phyloP scores from a whole-genome alignment of 2,797 vertebrate species.

The Pteronotus mesoamericanus region DNA sequence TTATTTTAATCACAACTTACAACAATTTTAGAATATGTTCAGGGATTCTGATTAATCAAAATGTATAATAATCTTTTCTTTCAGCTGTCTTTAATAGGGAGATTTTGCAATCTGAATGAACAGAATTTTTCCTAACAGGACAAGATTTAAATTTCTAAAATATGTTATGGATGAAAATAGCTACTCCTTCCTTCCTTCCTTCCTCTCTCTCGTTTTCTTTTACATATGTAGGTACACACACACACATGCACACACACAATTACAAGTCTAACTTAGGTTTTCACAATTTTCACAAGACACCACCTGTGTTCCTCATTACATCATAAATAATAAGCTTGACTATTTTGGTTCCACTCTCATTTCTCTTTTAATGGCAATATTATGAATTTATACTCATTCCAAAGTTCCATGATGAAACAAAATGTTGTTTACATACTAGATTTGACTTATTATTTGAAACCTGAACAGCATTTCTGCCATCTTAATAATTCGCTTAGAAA shows the following conservation, averaged over 20 bases:
- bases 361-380: not conserved
- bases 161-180: not conserved
- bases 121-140: not conserved
- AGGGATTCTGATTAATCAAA: conserved; percentile 38
- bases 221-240: not conserved
- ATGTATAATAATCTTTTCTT: conserved; percentile 42
- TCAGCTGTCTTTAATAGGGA: not conserved
- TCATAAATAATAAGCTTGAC: not conserved
- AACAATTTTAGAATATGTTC: conserved; percentile 17
- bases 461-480: not conserved
- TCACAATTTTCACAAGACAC: not conserved
- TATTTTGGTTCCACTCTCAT: not conserved
- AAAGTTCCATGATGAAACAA: not conserved
- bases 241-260: not conserved
- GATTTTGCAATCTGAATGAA: conserved; percentile 18
- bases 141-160: not conserved
- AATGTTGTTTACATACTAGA: not conserved
- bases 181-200: not conserved
- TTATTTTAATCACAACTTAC: conserved; percentile 31
- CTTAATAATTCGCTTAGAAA: not conserved
- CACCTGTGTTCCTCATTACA: not conserved
- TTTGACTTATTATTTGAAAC: not conserved
- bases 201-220: not conserved
- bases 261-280: not conserved
- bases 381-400: not conserved